phyloP scores from a whole-genome alignment of 2,797 vertebrate species.

The Megalops cyprinoides region DNA sequence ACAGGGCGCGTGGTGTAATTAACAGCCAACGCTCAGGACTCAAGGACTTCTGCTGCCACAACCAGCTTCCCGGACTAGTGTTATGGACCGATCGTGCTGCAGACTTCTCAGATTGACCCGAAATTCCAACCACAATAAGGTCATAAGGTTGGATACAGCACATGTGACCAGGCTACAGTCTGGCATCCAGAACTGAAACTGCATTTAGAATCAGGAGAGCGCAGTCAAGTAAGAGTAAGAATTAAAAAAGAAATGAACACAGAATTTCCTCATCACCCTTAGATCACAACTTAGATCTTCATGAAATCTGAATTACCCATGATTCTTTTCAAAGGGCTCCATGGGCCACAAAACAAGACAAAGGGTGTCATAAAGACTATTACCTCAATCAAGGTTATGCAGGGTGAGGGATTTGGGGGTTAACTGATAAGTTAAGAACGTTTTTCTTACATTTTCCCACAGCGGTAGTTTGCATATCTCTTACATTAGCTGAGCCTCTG shows the following conservation, averaged over 20 bases:
- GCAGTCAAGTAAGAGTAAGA: no score
- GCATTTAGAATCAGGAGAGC: not conserved
- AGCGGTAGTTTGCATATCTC: no score
- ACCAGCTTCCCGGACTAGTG: not conserved
- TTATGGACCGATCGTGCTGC: not conserved
- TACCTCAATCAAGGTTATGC: no score
- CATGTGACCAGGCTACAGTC: not conserved
- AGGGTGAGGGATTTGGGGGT: no score
- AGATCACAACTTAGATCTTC: not conserved
- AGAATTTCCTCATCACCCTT: no score
- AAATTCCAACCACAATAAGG: not conserved
- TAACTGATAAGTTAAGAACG: no score
- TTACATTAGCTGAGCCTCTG: not conserved
- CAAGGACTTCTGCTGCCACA: not conserved
- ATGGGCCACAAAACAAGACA: not conserved
- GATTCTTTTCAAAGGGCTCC: not conserved
- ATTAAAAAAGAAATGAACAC: no score
- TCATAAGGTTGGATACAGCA: not conserved
- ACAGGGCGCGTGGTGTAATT: conserved; percentile 14
- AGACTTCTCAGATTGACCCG: not conserved
- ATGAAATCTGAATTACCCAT: not conserved
- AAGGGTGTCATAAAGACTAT: no score
- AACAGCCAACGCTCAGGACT: not conserved
- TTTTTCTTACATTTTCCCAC: no score
- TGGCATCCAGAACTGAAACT: not conserved